Evolutionary conservation across 2,113 vertebrate genomes (phyloP).

Genomic region (Onychostruthus taczanowskii): DNA sequence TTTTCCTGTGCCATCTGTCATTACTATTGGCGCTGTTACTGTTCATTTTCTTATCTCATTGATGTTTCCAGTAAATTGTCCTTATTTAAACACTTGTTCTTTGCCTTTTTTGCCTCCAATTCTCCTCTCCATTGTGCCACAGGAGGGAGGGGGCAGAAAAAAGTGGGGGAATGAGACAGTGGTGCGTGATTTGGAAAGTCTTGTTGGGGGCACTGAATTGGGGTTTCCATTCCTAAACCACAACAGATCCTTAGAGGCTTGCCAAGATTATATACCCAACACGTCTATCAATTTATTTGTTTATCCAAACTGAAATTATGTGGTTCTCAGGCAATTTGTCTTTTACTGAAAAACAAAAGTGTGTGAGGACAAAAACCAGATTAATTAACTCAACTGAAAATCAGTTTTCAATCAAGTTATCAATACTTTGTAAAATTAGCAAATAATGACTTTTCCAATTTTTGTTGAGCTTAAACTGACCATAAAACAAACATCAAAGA

Average conservation of each 20-base stretch:
- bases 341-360: not conserved
- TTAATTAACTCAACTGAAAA: not conserved
- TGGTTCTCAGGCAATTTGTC: not conserved
- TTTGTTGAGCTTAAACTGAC: not conserved
- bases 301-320: not conserved
- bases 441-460: not conserved
- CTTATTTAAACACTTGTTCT: not conserved
- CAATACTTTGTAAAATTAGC: not conserved
- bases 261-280: not conserved
- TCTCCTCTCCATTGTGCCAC: not conserved
- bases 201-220: not conserved
- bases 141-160: fast-evolving
- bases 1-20: not conserved
- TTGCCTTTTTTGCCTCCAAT: not conserved
- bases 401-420: not conserved
- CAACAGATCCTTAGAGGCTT: not conserved
- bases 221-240: not conserved
- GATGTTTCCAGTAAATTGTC: not conserved
- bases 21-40: not conserved
- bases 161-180: fast-evolving
- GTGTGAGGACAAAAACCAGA: not conserved
- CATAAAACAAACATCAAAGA: not conserved
- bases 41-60: not conserved
- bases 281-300: not conserved
- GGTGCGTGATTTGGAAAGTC: not conserved